Evolutionary conservation across 2,888 invertebrate species (phyloP), one percentile per base, ranked within the genome.

Genomic region (Cheilosia variabilis): DNA sequence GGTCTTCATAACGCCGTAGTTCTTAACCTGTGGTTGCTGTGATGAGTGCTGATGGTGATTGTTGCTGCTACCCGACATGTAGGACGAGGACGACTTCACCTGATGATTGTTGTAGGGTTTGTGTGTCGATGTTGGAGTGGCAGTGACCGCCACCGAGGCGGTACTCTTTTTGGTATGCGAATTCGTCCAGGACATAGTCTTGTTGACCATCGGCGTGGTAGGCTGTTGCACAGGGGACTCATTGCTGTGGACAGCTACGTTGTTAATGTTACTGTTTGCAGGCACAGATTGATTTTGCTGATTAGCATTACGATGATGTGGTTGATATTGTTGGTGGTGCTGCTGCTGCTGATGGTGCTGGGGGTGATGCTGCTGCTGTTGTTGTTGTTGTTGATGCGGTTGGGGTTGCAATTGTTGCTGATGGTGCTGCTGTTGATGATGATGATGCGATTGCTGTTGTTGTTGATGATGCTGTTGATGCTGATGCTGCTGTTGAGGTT

Each of bases 101-200:
- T 93, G 88, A 41, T 86, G 68, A 55, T 88, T 89, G 65, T 88
- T 89, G 62, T 76, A 87, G 2, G 93, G 92, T 88, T 93, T 93
- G 87, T 93, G 94, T 92, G 92, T 87, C 93, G 93, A 84, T 93
- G 93, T 82, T 2, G 92, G 92, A 2, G 91, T 90, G 34, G 92
- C 92, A 27, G 92, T 92, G 2, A 92, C 92, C 2, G 90, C 91
- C 87, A 91, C 91, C 27, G 92, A 90, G 55, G 92, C 79, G 90
- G 93, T 92, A 45, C 90, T 90, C 82, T 92, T 92, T 91, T 79
- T 94, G 27, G 90, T 88, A 73, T 87, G 87, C 0, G 92, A 91
- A 92, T 87, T 92, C 90, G 93, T 87, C 93, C 90, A 80, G 92
- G 93, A 89, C 93, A 93, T 76, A 90, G 91, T 88, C 60, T 91